A percentile compares a stretch with the other conserved stretches of the same genome.
Conservation (phyloP, 2,888 invertebrate genomes). For the Byasa hedistus region DNA sequence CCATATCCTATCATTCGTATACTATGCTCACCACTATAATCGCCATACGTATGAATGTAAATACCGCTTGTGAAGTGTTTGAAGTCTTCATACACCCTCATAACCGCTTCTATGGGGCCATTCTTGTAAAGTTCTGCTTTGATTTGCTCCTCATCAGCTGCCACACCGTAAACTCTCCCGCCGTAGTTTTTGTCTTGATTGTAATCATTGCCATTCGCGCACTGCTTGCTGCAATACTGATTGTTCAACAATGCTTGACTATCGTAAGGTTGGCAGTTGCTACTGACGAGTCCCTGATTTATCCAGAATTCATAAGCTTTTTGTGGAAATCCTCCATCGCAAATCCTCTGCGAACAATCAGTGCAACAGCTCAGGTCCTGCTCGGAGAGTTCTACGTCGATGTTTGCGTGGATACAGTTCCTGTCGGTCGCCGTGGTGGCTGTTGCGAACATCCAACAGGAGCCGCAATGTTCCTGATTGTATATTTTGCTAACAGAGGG, state of each 20-base stretch:
- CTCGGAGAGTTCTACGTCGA: constrained; percentile 82
- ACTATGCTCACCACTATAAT: constrained; percentile 80
- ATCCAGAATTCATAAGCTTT: constrained; percentile 14
- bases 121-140: constrained; percentile 86
- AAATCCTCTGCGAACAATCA: constrained; percentile 8
- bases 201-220: constrained; percentile 82
- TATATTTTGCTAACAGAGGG: constrained; percentile 85
- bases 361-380: constrained; percentile 86
- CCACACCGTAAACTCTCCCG: constrained; percentile 62
- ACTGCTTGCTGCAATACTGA: constrained; percentile 79
- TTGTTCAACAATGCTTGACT: not conserved
- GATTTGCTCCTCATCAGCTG: constrained; percentile 80
- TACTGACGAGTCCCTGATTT: constrained; percentile 12
- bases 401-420: constrained; percentile 85
- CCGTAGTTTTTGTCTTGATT: constrained; percentile 84
- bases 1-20: constrained; percentile 90
- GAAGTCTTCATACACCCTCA: constrained; percentile 74
- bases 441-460: constrained; percentile 91
- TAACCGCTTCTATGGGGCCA: constrained; percentile 89
- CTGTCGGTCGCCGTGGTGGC: constrained; percentile 90
- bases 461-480: constrained; percentile 89
- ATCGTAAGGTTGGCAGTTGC: constrained; percentile 20
- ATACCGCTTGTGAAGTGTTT: constrained; percentile 10
- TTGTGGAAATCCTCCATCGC: constrained; percentile 6
- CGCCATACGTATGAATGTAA: constrained; percentile 18